Evolutionary conservation across 2,113 vertebrate species (phyloP), one percentile per base, ranked within the genome.

Genomic region (Tetrax tetrax): DNA sequence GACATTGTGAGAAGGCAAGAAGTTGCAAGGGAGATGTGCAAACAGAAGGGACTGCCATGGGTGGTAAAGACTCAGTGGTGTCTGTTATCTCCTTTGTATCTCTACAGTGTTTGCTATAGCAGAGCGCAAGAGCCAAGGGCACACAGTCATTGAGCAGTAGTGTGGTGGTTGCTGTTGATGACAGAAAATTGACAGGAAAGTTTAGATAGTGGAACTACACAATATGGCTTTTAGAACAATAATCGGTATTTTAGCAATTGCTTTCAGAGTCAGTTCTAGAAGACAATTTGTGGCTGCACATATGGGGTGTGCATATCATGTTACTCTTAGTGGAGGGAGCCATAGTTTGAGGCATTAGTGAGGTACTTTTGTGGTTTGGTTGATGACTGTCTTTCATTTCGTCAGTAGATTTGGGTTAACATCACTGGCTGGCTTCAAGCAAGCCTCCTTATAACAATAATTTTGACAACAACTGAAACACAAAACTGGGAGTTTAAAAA

Each of bases 401-500:
- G 80, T 81, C 43, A 41, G 15, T 22, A 75, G 24, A 37, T 63
- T 61, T 47, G 38, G 23, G 38, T 84, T 84, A 69, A n/a, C 35
- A 63, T 68, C 48, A 24, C 9, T 12, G 33, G 4, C 3, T 54
- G 53, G 56, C 74, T 85, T 87, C 41, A 94, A 87, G 78, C 29
- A 86, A 88, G 21, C 35, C 22, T 94, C 15, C 20, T 64, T 63
- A 56, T 63, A 93, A 88, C 22, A 84, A 74, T 57, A 20, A 15
- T 93, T 88, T 59, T 82, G 60, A 66, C 54, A 93, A 61, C 37
- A 85, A 71, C 64, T 68, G 68, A 83, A 89, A 74, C 68, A 48
- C n/a, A 78, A 85, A 96, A 97, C 93, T 4, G 13, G 20, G 2
- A 47, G 35, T 86, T 95, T 74, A 9, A 84, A 33, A 89, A 63